Evolutionary conservation across 2,797 vertebrate genomes (phyloP).

Genomic region (Urophycis tenuis): DNA sequence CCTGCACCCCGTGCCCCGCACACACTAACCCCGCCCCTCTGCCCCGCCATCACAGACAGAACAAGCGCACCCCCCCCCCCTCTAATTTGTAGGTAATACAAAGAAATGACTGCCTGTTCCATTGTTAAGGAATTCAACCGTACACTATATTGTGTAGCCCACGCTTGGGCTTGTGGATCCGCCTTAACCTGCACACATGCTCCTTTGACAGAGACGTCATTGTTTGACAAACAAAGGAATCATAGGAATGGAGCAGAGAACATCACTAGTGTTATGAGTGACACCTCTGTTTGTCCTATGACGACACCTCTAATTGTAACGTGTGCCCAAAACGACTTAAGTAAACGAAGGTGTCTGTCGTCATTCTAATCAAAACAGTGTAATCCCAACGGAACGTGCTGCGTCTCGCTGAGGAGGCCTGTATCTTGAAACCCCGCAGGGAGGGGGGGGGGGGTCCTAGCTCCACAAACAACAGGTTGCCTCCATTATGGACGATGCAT

Average conservation of each 20-base stretch:
- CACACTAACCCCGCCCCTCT: slow-evolving; percentile 36
- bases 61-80: slow-evolving; percentile 34
- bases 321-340: neutral
- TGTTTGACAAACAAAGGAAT: too few species aligned
- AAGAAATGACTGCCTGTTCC: neutral
- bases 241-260: neutral
- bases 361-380: neutral
- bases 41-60: slow-evolving; percentile 14
- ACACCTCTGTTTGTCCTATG: neutral
- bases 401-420: neutral
- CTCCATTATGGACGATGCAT: neutral
- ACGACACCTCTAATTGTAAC: neutral
- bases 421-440: neutral
- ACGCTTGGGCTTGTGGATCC: neutral
- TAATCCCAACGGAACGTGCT: too few species aligned
- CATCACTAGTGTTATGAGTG: neutral
- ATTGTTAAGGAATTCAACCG: too few species aligned
- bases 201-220: neutral
- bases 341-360: neutral
- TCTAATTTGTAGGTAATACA: slow-evolving; percentile 10
- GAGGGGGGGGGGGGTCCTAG: too few species aligned
- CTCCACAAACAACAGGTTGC: neutral
- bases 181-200: neutral
- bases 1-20: slow-evolving; percentile 76
- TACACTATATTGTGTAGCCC: neutral